Evolutionary conservation across 1,140 invertebrate species (phyloP), one percentile per base, ranked within the genome.

Genomic region (Drusus annulatus): DNA sequence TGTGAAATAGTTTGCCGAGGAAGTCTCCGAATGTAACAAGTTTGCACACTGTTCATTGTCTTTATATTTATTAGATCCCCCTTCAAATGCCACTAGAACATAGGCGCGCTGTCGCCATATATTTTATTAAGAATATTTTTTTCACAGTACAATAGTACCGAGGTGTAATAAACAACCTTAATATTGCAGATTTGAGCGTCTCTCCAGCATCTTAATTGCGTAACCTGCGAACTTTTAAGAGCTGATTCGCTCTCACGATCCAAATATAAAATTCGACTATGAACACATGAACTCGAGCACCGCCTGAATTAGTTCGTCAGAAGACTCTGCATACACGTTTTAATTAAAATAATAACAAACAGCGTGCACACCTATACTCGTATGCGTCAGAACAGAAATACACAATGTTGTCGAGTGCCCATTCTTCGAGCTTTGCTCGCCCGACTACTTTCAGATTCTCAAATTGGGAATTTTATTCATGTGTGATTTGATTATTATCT

Each of bases 401-500:
- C 75, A 81, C 80, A 81, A 77, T 81, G 73, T 71, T 45, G 36
- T 45, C 25, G 31, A 68, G 52, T 78, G 65, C 45, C n/a, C 77
- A 62, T 54, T 78, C 50, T 58, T 15, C 58, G 36, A 69, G 65
- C 51, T 65, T 15, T 50, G 16, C 36, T 4, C 36, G 16, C 62
- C 56, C 28, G 50, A 63, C 36, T 68, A 79, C 82, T 80, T 83
- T 83, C 82, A 19, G 78, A 81, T 80, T 83, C 82, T 71, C 82
- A 83, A 83, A 83, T 79, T 73, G 52, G 76, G 74, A 80, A 79
- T 80, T 78, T 77, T 78, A 83, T 83, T 83, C 82, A 83, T 83
- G 79, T 83, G 82, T 83, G 82, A 83, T 81, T 80, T 71, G 82
- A 83, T 83, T 75, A 79, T 81, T 83, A 83, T 83, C 82, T 75